These are phyloP conservation scores for Melanogrammus aeglefinus DNA, from an alignment of 2,797 vertebrate genomes.

Conservation along the genomic window DNA sequence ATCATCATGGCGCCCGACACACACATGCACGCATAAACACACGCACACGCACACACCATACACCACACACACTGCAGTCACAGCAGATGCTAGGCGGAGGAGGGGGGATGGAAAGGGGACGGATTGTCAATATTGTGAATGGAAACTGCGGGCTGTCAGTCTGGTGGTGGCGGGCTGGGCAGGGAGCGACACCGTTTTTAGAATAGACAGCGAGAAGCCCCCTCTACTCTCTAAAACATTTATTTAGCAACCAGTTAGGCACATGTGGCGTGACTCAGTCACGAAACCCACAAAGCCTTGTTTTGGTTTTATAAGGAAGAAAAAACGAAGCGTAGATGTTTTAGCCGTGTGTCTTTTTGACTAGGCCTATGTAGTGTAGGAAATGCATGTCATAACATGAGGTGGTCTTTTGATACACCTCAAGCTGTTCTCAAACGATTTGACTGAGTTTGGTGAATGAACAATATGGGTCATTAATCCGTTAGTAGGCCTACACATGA, in stretches of 20 bases:
- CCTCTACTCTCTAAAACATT: background rate
- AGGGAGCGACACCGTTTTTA: constrained; percentile 27
- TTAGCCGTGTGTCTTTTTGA: background rate
- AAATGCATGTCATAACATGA: background rate
- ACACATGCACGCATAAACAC: background rate
- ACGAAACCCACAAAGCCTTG: background rate
- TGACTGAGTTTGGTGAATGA: background rate
- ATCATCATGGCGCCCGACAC: constrained; percentile 77
- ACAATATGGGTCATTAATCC: background rate
- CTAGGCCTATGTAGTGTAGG: background rate
- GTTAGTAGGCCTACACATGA: background rate
- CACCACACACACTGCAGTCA: constrained; percentile 36
- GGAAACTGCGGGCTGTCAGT: constrained; percentile 62
- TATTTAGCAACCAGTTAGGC: background rate
- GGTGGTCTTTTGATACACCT: background rate
- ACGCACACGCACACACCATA: background rate
- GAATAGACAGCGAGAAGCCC: constrained; percentile 4
- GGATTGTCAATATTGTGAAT: constrained; percentile 67
- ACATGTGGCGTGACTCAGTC: constrained; percentile 6
- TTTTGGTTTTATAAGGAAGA: background rate
- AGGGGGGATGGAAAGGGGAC: constrained; percentile 23
- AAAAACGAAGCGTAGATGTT: background rate
- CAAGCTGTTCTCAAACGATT: background rate
- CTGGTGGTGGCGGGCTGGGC: constrained; percentile 39
- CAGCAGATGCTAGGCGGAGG: constrained; percentile 73